phyloP scores from a whole-genome alignment of 2,888 invertebrate species.

The Drosophila monieri region DNA sequence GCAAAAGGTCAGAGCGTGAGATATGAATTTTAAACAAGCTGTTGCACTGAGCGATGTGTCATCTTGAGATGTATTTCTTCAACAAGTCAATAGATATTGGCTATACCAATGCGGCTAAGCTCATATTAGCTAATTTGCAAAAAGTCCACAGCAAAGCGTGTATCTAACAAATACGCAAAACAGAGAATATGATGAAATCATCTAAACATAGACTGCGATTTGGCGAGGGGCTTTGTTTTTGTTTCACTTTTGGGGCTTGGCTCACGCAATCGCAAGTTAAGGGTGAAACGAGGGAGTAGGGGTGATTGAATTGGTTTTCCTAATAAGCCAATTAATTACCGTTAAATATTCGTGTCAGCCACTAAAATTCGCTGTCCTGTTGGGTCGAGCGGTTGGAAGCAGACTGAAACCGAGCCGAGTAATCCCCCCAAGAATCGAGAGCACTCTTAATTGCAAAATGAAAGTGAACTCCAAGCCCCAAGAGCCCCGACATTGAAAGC shows the following conservation, averaged over 20 bases:
- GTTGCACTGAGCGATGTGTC: neutral
- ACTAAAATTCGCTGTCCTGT: conserved; percentile 26
- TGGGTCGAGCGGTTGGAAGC: conserved; percentile 27
- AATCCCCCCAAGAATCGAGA: conserved; percentile 20
- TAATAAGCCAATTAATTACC: conserved; percentile 70
- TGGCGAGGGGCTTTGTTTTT: conserved; percentile 30
- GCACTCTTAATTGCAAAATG: conserved; percentile 59
- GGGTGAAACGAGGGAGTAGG: conserved; percentile 7
- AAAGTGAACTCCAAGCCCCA: conserved; percentile 52
- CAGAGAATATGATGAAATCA: conserved; percentile 69
- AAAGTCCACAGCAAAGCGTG: conserved; percentile 21
- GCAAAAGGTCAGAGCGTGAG: conserved; percentile 76
- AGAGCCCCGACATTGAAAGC: conserved; percentile 29
- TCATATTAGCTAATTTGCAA: conserved; percentile 73
- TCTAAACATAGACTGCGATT: conserved; percentile 66
- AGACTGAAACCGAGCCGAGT: conserved; percentile 29
- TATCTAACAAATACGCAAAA: conserved; percentile 62
- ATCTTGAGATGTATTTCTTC: conserved; percentile 6
- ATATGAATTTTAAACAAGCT: conserved; percentile 40
- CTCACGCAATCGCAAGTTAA: conserved; percentile 51
- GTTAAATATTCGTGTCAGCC: conserved; percentile 57
- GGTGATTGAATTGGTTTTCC: conserved; percentile 19
- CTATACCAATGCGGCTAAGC: conserved; percentile 65
- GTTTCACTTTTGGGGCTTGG: conserved; percentile 46
- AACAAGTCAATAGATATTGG: conserved; percentile 50